Evolutionary conservation across 1,140 invertebrate genomes (phyloP).

Genomic region (Anastatus disparis): DNA sequence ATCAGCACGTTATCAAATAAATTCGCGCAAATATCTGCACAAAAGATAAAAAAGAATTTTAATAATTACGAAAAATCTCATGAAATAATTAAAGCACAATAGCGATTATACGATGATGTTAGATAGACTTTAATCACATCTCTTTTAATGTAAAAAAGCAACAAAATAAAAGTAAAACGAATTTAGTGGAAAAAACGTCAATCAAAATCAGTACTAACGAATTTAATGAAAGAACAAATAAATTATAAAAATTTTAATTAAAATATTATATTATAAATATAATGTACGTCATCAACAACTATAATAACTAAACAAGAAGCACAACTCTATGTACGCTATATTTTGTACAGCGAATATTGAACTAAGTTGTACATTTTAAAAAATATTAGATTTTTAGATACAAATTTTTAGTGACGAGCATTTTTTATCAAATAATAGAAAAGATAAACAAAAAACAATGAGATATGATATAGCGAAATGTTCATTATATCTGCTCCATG

Average conservation of each 20-base stretch:
- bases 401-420: slow-evolving; percentile 36
- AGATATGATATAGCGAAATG: neutral
- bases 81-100: neutral
- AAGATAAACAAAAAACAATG: neutral
- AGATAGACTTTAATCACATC: neutral
- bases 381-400: slow-evolving; percentile 52
- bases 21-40: slow-evolving; percentile 47
- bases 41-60: too few relatives aligned
- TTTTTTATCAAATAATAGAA: slow-evolving; percentile 30
- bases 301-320: slow-evolving; percentile 52
- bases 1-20: slow-evolving; percentile 47
- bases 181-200: slow-evolving; percentile 25
- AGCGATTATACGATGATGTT: neutral
- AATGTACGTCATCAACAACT: slow-evolving; percentile 24
- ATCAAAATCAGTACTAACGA: slow-evolving; percentile 29
- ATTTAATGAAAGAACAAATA: slow-evolving; percentile 34
- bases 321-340: slow-evolving; percentile 54
- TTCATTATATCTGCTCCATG: neutral
- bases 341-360: slow-evolving; percentile 53
- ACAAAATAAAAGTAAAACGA: slow-evolving; percentile 8
- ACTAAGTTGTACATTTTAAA: slow-evolving; percentile 39
- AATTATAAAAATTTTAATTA: neutral
- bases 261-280: neutral
- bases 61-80: neutral
- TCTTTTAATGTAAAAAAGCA: neutral